Conservation (phyloP, 2,797 vertebrate genomes). For the Muscicapa comitata region DNA sequence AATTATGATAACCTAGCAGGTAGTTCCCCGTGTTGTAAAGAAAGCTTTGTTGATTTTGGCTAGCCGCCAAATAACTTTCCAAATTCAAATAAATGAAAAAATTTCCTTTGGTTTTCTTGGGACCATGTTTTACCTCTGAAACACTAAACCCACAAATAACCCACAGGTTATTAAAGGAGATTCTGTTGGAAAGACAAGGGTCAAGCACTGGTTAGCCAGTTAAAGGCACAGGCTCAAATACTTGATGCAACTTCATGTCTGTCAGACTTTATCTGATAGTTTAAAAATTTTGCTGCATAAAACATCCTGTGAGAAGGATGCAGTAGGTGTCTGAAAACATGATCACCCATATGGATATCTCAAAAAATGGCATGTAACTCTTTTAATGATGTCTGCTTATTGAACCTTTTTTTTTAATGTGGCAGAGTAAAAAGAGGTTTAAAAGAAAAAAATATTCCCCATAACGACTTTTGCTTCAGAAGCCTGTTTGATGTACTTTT, state of each 20-base stretch:
- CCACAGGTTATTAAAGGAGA: neutral
- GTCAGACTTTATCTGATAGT: neutral
- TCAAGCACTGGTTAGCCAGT: neutral
- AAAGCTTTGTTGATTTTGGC: slow-evolving; percentile 1
- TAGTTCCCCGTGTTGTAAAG: neutral
- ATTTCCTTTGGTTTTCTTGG: neutral
- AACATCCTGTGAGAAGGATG: neutral
- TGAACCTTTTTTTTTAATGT: neutral
- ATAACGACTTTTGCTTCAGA: neutral
- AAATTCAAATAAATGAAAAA: neutral
- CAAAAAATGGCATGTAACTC: neutral
- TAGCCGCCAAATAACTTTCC: neutral
- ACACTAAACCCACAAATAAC: neutral
- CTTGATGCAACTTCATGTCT: neutral
- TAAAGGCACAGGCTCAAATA: neutral
- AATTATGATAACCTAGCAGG: neutral
- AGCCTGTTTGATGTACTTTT: neutral
- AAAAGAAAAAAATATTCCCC: neutral
- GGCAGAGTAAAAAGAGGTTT: neutral
- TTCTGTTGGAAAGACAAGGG: neutral
- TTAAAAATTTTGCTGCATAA: neutral
- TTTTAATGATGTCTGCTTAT: neutral
- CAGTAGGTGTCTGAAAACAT: neutral
- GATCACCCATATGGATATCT: neutral
- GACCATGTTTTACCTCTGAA: slow-evolving; percentile 4